Conservation (phyloP, 2,888 invertebrate species). For the Lithosia quadra region DNA sequence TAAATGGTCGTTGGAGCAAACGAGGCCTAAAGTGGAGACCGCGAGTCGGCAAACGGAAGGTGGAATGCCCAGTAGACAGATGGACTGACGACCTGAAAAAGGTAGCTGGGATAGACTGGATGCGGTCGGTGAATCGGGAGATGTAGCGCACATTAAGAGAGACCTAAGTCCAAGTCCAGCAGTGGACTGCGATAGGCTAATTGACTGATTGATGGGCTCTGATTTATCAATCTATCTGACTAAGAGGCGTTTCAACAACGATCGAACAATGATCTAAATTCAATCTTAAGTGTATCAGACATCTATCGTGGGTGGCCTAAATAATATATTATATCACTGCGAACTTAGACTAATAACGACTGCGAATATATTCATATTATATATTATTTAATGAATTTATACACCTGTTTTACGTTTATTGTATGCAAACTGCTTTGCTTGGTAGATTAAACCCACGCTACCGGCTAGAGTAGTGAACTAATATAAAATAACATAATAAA, state of each 20-base stretch:
- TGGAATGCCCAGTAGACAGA: no score
- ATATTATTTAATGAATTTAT: slow-evolving; percentile 23
- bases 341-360: slow-evolving; percentile 22
- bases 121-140: no score
- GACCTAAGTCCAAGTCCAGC: no score
- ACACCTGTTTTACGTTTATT: slow-evolving; percentile 33
- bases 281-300: background rate
- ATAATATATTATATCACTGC: slow-evolving; percentile 17
- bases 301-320: slow-evolving; percentile 21
- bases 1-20: no score
- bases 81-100: no score
- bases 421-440: background rate
- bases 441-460: background rate
- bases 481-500: background rate
- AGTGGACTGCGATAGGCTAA: no score
- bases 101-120: no score
- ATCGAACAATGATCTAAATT: background rate
- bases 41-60: no score
- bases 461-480: background rate
- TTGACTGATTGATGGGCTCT: no score
- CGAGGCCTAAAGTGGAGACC: no score
- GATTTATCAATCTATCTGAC: no score
- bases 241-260: background rate
- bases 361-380: slow-evolving; percentile 20
- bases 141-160: no score